phyloP scores from a whole-genome alignment of 2,888 invertebrate species.

The Nomada ferruginata region DNA sequence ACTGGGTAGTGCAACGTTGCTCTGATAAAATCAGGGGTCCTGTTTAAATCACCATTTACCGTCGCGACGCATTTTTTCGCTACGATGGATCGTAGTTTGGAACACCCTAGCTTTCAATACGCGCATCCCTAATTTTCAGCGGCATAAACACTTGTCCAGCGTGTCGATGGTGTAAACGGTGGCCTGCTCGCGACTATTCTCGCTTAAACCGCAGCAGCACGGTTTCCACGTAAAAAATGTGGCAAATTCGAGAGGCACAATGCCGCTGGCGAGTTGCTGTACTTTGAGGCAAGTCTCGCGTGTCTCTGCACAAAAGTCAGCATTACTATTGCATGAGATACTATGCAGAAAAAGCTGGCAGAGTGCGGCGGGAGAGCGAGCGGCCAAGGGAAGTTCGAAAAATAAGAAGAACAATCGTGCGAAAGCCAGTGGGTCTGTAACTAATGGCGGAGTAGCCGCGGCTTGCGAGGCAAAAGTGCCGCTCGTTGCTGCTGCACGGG shows the following conservation, averaged over 20 bases:
- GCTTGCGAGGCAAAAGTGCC: slow-evolving; percentile 66
- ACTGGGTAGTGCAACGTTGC: slow-evolving; percentile 22
- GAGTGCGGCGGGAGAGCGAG: slow-evolving; percentile 20
- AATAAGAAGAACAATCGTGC: slow-evolving; percentile 67
- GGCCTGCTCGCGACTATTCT: not conserved
- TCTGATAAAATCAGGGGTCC: slow-evolving; percentile 24
- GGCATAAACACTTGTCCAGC: too few species aligned
- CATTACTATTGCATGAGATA: slow-evolving; percentile 11
- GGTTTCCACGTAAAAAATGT: not conserved
- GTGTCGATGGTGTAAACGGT: too few species aligned
- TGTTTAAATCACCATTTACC: slow-evolving; percentile 27
- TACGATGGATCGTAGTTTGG: slow-evolving; percentile 1
- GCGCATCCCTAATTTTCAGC: not conserved
- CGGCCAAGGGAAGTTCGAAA: slow-evolving; percentile 56
- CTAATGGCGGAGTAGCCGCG: slow-evolving; percentile 69
- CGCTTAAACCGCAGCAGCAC: not conserved
- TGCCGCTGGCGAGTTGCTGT: not conserved
- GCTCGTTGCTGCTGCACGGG: slow-evolving; percentile 61
- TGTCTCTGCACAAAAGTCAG: not conserved
- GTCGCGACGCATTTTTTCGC: not conserved
- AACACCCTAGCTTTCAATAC: not conserved
- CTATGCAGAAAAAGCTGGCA: slow-evolving; percentile 45
- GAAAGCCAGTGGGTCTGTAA: slow-evolving; percentile 65
- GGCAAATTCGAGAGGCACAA: not conserved
- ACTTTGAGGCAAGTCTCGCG: not conserved